Evolutionary conservation across 53 echinoderm and acorn worm genomes (phyloP).

Genomic region (Astropecten irregularis): DNA sequence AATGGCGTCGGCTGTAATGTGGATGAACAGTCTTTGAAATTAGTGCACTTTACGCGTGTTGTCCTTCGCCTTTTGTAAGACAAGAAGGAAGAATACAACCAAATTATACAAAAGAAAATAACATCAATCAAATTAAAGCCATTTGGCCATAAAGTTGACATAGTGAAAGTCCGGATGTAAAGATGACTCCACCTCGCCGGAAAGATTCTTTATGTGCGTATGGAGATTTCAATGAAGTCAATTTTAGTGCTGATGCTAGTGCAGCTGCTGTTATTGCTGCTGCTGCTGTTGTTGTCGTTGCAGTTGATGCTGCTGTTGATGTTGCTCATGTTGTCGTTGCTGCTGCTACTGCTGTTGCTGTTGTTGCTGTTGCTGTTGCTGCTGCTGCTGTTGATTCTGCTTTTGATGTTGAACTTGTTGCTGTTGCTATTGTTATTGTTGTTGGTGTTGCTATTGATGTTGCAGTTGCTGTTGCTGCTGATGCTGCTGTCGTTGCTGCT

Average conservation of each 20-base stretch:
- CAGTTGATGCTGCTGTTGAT: conserved; percentile 6
- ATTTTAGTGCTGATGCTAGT: conserved; percentile 12
- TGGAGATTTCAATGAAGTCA: too few relatives aligned
- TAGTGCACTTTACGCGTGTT: too few relatives aligned
- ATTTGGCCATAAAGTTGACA: background rate
- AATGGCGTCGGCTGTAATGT: too few relatives aligned
- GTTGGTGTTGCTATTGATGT: conserved; percentile 23
- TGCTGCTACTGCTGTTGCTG: conserved; percentile 45
- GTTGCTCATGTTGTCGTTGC: background rate
- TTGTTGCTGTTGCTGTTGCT: conserved; percentile 27
- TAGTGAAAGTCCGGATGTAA: too few relatives aligned
- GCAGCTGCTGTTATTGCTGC: background rate
- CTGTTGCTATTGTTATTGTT: background rate
- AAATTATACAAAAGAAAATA: background rate
- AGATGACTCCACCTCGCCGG: too few relatives aligned
- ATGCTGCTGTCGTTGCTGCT: too few relatives aligned
- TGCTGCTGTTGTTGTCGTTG: background rate
- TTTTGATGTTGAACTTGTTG: conserved; percentile 13
- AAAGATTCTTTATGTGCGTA: too few relatives aligned
- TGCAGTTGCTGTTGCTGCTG: conserved; percentile 27
- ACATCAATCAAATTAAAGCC: background rate
- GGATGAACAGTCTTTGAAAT: too few relatives aligned
- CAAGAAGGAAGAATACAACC: too few relatives aligned
- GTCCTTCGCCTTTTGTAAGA: too few relatives aligned
- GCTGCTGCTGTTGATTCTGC: conserved; percentile 8